phyloP scores from a whole-genome alignment of 2,113 vertebrate genomes.

The Pseudorhombus dupliciocellatus region DNA sequence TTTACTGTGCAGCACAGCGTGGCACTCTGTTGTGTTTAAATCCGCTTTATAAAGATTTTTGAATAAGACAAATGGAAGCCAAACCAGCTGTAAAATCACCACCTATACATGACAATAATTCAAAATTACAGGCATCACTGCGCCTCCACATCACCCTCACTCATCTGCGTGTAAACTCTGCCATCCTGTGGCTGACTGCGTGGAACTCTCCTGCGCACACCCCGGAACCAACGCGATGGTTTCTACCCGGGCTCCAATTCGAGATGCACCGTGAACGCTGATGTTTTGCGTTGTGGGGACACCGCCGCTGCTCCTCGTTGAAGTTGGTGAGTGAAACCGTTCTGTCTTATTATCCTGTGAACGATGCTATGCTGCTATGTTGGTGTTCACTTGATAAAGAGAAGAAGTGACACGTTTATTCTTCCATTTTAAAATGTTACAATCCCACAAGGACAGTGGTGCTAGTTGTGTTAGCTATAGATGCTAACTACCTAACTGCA shows the following conservation, averaged over 20 bases:
- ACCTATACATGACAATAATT: no score
- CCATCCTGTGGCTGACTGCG: slow-evolving; percentile 56
- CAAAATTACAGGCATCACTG: neutral
- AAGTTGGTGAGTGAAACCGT: neutral
- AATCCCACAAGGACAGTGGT: neutral
- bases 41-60: no score
- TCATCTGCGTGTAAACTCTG: slow-evolving; percentile 35
- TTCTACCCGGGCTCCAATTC: slow-evolving; percentile 45
- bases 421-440: neutral
- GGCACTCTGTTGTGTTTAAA: no score
- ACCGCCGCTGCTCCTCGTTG: neutral
- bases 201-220: neutral
- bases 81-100: no score
- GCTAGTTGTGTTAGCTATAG: slow-evolving; percentile 11
- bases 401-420: neutral
- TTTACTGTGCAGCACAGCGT: no score
- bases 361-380: neutral
- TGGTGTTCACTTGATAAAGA: neutral
- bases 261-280: slow-evolving; percentile 16
- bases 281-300: neutral
- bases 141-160: no score
- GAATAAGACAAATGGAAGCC: no score
- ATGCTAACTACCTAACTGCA: slow-evolving; percentile 4
- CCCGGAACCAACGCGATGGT: slow-evolving; percentile 39
- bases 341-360: neutral